Evolutionary conservation across 2,797 vertebrate species (phyloP).

Genomic region (Diplodus sargus): DNA sequence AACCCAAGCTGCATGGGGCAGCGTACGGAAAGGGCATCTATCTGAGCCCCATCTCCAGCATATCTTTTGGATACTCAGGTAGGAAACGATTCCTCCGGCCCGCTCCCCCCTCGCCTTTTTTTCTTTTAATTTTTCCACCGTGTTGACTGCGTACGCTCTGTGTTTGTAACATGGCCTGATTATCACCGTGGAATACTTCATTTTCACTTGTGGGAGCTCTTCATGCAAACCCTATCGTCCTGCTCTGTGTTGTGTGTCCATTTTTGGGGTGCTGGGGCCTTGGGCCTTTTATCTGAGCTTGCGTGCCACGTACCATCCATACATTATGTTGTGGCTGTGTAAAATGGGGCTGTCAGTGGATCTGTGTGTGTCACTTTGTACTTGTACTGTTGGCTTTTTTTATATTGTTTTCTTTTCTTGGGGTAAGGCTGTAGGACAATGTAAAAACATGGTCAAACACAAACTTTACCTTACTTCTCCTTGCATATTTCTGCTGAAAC

Average conservation of each 20-base stretch:
- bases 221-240: slow-evolving; percentile 52
- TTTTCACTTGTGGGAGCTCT: slow-evolving; percentile 60
- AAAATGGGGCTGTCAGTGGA: slow-evolving; percentile 33
- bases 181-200: slow-evolving; percentile 54
- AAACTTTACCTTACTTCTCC: background rate
- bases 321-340: slow-evolving; percentile 48
- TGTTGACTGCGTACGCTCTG: slow-evolving; percentile 53
- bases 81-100: slow-evolving; percentile 77
- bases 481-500: slow-evolving; percentile 13
- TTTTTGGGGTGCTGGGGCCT: slow-evolving; percentile 38
- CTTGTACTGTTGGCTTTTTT: slow-evolving; percentile 23
- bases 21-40: slow-evolving; percentile 99
- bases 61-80: slow-evolving; percentile 99
- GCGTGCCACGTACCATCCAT: slow-evolving; percentile 49
- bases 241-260: slow-evolving; percentile 54
- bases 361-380: slow-evolving; percentile 37
- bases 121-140: slow-evolving; percentile 10
- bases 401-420: slow-evolving; percentile 14
- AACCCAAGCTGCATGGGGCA: slow-evolving; percentile 99
- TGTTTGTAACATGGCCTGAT: slow-evolving; percentile 63
- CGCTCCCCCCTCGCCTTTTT: slow-evolving; percentile 13
- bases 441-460: background rate
- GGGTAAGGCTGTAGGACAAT: background rate
- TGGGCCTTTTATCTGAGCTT: slow-evolving; percentile 34
- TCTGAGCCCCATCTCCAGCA: slow-evolving; percentile 99